These are phyloP conservation scores for Hyposoter didymator DNA, from an alignment of 2,888 invertebrate species.

Conservation along the genomic window DNA sequence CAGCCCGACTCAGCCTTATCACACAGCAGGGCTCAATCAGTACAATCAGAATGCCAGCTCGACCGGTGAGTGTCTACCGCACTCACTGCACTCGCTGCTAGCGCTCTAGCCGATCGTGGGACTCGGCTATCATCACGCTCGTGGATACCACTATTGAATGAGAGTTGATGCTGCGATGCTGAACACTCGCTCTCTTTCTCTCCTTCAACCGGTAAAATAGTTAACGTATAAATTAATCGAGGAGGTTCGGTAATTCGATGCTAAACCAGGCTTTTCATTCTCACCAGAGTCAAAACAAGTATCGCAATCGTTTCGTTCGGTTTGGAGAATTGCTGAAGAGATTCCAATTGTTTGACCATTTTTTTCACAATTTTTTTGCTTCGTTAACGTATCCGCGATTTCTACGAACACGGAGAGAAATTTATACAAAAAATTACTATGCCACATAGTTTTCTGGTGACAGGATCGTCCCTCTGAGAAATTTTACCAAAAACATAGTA, in stretches of 20 bases:
- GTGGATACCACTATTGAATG: constrained; percentile 80
- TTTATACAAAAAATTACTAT: too few relatives aligned
- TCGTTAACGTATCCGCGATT: not conserved
- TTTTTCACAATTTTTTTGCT: not conserved
- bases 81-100: constrained; percentile 85
- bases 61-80: constrained; percentile 85
- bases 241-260: constrained; percentile 47
- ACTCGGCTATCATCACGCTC: constrained; percentile 79
- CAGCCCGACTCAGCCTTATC: constrained; percentile 89
- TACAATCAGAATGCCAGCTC: constrained; percentile 84
- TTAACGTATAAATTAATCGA: constrained; percentile 57
- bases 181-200: constrained; percentile 52
- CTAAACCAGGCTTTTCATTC: not conserved
- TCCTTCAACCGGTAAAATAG: constrained; percentile 64
- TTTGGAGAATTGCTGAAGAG: too few relatives aligned
- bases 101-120: constrained; percentile 83
- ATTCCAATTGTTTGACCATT: not conserved
- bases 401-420: too few relatives aligned
- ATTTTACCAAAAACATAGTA: too few relatives aligned
- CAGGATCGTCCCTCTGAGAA: too few relatives aligned
- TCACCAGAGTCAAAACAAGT: not conserved
- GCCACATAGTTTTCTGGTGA: too few relatives aligned
- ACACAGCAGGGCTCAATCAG: constrained; percentile 84
- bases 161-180: constrained; percentile 60
- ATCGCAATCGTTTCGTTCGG: not conserved